Conservation (phyloP, 2,797 vertebrate species). For the Halcyon chelicuti region DNA sequence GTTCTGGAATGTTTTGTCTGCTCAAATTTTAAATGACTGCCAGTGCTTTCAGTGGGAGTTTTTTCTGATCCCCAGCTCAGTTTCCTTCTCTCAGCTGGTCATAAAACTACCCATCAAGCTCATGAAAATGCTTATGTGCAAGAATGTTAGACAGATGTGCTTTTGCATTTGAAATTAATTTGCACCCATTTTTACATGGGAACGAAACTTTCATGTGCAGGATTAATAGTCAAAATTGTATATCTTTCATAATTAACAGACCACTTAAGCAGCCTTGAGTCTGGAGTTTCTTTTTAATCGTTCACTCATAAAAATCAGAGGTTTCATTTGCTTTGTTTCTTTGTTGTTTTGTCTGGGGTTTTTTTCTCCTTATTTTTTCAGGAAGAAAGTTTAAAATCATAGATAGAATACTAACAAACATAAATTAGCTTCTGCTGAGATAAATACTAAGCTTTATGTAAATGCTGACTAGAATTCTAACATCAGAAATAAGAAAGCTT, state of each 20-base stretch:
- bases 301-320: neutral
- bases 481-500: neutral
- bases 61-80: neutral
- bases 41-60: neutral
- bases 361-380: neutral
- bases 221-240: neutral
- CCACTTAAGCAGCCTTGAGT: neutral
- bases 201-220: neutral
- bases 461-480: neutral
- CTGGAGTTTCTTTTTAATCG: neutral
- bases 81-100: neutral
- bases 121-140: neutral
- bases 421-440: neutral
- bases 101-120: constrained; percentile 18
- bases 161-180: neutral
- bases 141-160: neutral
- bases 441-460: neutral
- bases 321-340: neutral
- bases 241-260: neutral
- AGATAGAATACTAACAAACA: neutral
- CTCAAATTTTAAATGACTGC: neutral
- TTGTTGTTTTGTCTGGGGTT: too few relatives aligned
- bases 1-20: constrained; percentile 18
- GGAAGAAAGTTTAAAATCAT: neutral
- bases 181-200: neutral